These are phyloP conservation scores for Xenentodon cancila DNA, from an alignment of 2,797 vertebrate genomes.

Conservation along the genomic window DNA sequence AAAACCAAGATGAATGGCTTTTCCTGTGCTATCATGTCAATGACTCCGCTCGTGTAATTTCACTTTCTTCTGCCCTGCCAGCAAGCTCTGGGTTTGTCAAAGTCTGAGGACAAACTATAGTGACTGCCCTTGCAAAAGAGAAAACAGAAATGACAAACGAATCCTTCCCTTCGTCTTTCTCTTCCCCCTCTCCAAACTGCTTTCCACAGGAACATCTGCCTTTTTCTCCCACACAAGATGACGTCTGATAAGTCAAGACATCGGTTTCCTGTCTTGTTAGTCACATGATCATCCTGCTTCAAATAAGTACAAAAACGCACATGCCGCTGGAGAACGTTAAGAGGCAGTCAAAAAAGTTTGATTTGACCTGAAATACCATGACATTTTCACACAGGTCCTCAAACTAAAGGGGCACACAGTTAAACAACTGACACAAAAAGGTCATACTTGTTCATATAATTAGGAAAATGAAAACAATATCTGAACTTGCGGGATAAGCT, in stretches of 20 bases:
- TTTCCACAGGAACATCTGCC: slow-evolving; percentile 53
- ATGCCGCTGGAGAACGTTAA: too few relatives aligned
- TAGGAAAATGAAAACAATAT: too few relatives aligned
- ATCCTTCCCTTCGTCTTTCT: slow-evolving; percentile 37
- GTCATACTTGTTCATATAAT: too few relatives aligned
- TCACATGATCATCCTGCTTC: slow-evolving; percentile 46
- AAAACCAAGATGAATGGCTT: too few relatives aligned
- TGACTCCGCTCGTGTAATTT: neutral
- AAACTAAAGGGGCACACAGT: too few relatives aligned
- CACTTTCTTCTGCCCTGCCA: neutral
- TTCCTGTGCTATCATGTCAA: neutral
- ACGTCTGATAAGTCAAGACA: slow-evolving; percentile 40
- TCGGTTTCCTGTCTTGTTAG: slow-evolving; percentile 56
- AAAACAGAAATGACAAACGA: slow-evolving; percentile 41
- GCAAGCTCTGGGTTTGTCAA: too few relatives aligned
- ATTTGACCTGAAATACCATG: too few relatives aligned
- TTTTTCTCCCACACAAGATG: slow-evolving; percentile 50
- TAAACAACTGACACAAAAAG: too few relatives aligned
- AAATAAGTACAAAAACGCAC: neutral
- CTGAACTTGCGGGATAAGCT: too few relatives aligned
- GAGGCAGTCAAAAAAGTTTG: too few relatives aligned
- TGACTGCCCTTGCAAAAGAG: neutral
- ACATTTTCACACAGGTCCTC: too few relatives aligned
- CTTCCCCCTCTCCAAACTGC: slow-evolving; percentile 42
- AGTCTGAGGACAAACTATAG: slow-evolving; percentile 11